These are phyloP conservation scores for Ibidorhyncha struthersii DNA, from an alignment of 2,113 vertebrate species.

Conservation along the genomic window DNA sequence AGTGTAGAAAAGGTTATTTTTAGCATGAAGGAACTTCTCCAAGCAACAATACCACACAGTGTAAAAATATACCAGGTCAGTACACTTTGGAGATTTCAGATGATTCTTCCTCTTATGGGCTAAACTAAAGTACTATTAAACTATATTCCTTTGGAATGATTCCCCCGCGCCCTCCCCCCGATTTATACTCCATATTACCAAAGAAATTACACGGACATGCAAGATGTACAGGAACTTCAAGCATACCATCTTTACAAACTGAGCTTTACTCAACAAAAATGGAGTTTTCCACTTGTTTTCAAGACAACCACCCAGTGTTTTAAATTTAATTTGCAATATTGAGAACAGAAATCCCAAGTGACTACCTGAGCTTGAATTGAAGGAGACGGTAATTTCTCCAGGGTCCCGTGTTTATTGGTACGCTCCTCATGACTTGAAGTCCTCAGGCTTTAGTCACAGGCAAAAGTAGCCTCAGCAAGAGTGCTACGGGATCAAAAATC, in stretches of 20 bases:
- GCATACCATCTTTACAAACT: neutral
- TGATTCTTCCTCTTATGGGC: conserved; percentile 36
- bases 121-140: neutral
- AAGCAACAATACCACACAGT: conserved; percentile 56
- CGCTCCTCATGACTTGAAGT: neutral
- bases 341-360: neutral
- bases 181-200: neutral
- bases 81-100: conserved; percentile 22
- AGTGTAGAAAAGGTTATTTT: conserved; percentile 43
- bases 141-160: neutral
- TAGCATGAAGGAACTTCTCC: conserved; percentile 54
- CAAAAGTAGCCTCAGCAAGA: neutral
- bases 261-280: neutral
- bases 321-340: neutral
- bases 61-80: conserved; percentile 52
- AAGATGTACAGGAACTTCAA: neutral
- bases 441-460: neutral
- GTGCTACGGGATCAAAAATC: neutral
- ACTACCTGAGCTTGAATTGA: neutral
- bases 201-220: neutral
- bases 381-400: neutral
- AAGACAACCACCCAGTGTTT: neutral
- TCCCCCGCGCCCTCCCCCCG: no score
- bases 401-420: neutral
- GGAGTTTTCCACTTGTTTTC: neutral